Evolutionary conservation across 30 jellyfish, hydroid and myxozoan species (phyloP).

Genomic region (Aurelia sp.): DNA sequence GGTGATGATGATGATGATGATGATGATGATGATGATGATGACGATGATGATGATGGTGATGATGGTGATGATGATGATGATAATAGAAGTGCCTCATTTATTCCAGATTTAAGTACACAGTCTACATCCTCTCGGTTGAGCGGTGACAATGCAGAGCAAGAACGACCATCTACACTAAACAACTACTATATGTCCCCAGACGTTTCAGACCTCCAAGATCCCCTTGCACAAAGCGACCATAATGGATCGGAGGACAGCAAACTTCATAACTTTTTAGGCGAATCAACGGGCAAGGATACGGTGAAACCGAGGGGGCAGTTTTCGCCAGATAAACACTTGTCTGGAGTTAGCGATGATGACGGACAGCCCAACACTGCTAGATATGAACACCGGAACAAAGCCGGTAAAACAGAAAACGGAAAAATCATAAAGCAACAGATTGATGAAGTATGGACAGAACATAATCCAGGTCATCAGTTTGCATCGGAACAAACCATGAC

Average conservation of each 20-base stretch:
- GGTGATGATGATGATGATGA: no score
- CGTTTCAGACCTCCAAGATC: constrained; percentile 12
- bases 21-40: no score
- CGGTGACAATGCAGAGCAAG: neutral
- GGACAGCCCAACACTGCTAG: constrained; percentile 78
- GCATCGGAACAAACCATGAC: no score
- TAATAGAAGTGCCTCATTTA: no score
- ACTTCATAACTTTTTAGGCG: constrained; percentile 60
- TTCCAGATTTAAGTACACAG: no score
- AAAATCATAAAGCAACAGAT: no score
- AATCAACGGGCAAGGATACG: constrained; percentile 48
- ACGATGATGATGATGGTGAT: no score
- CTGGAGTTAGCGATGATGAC: constrained; percentile 63
- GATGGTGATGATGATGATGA: no score
- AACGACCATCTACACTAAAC: neutral
- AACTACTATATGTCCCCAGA: constrained; percentile 31
- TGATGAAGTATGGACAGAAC: no score
- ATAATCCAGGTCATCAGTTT: no score
- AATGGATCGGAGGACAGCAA: constrained; percentile 58
- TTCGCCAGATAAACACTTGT: constrained; percentile 51
- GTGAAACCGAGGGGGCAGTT: constrained; percentile 47
- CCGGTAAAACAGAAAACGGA: no score
- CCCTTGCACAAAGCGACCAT: constrained; percentile 61
- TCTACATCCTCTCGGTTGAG: constrained; percentile 7
- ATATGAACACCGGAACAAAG: constrained; percentile 57